Evolutionary conservation across 2,113 vertebrate genomes (phyloP).

Genomic region (Bujurquina vittata): DNA sequence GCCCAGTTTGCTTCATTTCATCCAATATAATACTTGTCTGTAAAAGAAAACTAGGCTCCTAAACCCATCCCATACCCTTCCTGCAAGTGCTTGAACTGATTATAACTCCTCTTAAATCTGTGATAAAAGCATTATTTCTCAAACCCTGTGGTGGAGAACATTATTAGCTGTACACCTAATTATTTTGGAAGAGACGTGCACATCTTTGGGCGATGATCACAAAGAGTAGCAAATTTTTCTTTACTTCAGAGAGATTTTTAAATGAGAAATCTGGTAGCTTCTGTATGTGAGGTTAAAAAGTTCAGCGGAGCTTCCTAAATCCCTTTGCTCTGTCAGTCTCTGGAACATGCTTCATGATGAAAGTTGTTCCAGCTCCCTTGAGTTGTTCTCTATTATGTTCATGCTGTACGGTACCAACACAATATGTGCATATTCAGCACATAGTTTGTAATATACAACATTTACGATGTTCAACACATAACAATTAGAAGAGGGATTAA

Average conservation of each 20-base stretch:
- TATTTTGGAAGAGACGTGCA: slow-evolving; percentile 20
- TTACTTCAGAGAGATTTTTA: slow-evolving; percentile 25
- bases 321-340: not conserved
- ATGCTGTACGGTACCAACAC: not conserved
- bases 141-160: slow-evolving; percentile 2
- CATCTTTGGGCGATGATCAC: slow-evolving; percentile 20
- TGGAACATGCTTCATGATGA: not conserved
- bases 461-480: not conserved
- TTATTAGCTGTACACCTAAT: slow-evolving; percentile 33
- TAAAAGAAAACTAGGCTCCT: not conserved
- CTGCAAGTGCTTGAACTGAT: not conserved
- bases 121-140: slow-evolving; percentile 29
- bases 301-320: slow-evolving; percentile 8
- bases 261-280: slow-evolving; percentile 10
- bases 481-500: not conserved
- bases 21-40: not conserved
- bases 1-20: slow-evolving; percentile 1
- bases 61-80: not conserved
- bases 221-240: slow-evolving; percentile 19
- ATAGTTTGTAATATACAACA: not conserved
- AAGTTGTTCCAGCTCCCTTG: not conserved
- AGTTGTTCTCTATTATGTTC: not conserved
- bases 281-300: slow-evolving; percentile 15
- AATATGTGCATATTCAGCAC: not conserved
- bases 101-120: slow-evolving; percentile 8